Evolutionary conservation across 2,888 invertebrate species (phyloP), one percentile per base, ranked within the genome.

Genomic region (Pilophorus perplexus): DNA sequence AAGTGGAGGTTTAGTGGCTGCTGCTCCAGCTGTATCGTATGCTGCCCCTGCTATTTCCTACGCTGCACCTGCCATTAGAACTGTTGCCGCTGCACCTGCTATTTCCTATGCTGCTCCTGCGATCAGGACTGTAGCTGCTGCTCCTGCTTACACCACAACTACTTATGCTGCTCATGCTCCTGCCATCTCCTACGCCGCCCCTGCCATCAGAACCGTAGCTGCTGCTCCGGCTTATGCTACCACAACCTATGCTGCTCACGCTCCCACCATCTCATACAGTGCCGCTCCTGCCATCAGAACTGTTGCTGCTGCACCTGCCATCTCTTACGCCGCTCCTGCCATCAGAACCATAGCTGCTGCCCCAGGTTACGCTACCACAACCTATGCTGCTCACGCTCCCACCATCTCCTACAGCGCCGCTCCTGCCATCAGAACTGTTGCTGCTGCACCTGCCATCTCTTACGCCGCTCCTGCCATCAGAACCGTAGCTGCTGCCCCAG

Each of bases 381-480:
- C n/a, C 12, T 28, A 44, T 28, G 22, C 33, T 79, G 78, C 71
- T 78, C 79, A 3, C 75, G 78, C 18, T 71, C 65, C 68, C 0
- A 79, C 78, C 33, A 10, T 59, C 22, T 57, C 67, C 14, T 64
- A 69, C 60, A n/a, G n/a, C n/a, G 67, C 70, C 37, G 62, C 67
- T 25, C 67, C 68, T 10, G 67, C 68, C 54, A 64, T 52, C 40
- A 65, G 28, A 27, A 59, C 68, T 23, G 33, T 55, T 8, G 25
- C 38, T 42, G 69, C 69, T 22, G 68, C 71, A 33, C 67, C 70
- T 44, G 64, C 66, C 54, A 16, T 60, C 52, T 62, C 69, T 3
- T 67, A 71, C 70, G 65, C 69, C 54, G 68, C 44, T 66, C 70
- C 54, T 22, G 38, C 52, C 28, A 33, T 33, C 27, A 50, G 64